phyloP scores from a whole-genome alignment of 1,140 invertebrate species.

The Philopotamus ludificatus region DNA sequence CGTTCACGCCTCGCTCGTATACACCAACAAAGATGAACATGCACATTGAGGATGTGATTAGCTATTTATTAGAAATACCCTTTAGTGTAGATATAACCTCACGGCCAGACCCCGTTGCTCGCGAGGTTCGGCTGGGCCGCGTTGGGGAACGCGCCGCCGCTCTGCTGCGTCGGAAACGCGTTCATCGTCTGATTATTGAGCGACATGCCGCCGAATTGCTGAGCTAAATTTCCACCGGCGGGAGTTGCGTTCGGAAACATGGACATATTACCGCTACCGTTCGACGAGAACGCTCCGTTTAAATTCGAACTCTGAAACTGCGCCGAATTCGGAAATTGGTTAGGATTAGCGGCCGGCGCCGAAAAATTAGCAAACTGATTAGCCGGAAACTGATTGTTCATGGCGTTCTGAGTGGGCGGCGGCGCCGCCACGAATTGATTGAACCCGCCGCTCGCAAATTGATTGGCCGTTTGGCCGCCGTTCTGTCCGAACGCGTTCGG shows the following conservation, averaged over 20 bases:
- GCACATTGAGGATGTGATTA: no score
- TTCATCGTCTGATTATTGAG: constrained; percentile 14
- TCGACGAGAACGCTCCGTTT: constrained; percentile 29
- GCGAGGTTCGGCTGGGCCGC: constrained; percentile 31
- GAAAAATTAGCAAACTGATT: constrained; percentile 27
- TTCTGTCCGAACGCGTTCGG: constrained; percentile 24
- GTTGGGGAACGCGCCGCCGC: constrained; percentile 14
- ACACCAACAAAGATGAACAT: no score
- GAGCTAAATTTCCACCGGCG: constrained; percentile 17
- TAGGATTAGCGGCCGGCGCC: constrained; percentile 2
- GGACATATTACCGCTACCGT: background rate
- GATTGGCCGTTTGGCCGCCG: constrained; percentile 11
- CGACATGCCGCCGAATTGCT: constrained; percentile 36
- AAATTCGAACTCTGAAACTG: constrained; percentile 29
- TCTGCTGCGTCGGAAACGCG: constrained; percentile 27
- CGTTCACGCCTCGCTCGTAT: no score
- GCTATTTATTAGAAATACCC: background rate
- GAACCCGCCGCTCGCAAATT: constrained; percentile 15
- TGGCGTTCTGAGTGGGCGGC: constrained; percentile 16
- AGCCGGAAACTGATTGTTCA: constrained; percentile 16
- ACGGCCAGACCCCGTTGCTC: constrained; percentile 36
- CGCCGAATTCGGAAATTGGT: constrained; percentile 23
- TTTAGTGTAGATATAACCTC: constrained; percentile 1
- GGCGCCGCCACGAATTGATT: constrained; percentile 24
- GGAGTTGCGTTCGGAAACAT: constrained; percentile 18